These are phyloP conservation scores for Holacanthella duospinosa DNA, from an alignment of 2,888 invertebrate genomes.

Conservation along the genomic window DNA sequence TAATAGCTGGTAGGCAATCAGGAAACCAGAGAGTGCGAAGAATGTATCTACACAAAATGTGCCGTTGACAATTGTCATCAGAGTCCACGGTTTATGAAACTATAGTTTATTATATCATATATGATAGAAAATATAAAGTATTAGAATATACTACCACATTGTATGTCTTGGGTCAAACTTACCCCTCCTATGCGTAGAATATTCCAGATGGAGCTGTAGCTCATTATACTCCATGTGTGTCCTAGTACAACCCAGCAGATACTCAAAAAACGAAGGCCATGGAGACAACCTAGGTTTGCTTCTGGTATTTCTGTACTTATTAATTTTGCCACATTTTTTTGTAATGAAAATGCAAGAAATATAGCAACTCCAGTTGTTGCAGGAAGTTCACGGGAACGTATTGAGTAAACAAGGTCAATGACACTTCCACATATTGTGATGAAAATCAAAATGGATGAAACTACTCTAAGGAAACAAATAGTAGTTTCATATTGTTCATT, in stretches of 20 bases:
- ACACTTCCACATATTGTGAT: neutral
- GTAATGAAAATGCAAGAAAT: neutral
- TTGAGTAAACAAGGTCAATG: neutral
- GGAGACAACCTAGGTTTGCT: slow-evolving; percentile 55
- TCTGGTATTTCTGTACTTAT: slow-evolving; percentile 45
- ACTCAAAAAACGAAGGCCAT: slow-evolving; percentile 56
- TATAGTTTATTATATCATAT: slow-evolving; percentile 3
- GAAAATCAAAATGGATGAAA: neutral
- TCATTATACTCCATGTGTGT: slow-evolving; percentile 56
- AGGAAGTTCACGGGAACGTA: neutral
- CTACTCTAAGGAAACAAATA: neutral
- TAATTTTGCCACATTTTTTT: slow-evolving; percentile 44
- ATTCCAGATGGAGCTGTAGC: slow-evolving; percentile 45
- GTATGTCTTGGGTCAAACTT: too few species aligned
- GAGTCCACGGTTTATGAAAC: neutral
- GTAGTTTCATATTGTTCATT: neutral
- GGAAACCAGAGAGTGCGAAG: slow-evolving; percentile 38
- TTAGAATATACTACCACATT: neutral
- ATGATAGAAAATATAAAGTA: neutral
- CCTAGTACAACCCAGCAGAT: slow-evolving; percentile 54
- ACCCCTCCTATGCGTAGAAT: neutral
- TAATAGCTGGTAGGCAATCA: slow-evolving; percentile 37
- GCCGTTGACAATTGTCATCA: slow-evolving; percentile 28
- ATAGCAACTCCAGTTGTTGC: neutral
- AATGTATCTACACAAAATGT: slow-evolving; percentile 39